Conservation (phyloP, 2,113 vertebrate species). For the Hipposideros armiger region DNA sequence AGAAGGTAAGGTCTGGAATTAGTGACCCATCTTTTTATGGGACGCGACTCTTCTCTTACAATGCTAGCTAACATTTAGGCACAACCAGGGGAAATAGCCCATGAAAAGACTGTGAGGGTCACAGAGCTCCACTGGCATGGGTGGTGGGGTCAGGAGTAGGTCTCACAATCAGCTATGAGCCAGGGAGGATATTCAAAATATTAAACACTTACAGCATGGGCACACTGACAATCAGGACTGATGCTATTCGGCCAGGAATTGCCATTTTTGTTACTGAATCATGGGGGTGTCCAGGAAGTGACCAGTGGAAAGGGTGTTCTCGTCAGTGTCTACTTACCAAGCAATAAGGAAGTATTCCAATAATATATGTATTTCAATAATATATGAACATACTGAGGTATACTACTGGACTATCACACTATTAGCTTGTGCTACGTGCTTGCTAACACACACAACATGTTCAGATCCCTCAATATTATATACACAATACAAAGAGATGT, state of each 20-base stretch:
- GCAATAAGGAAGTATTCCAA: background rate
- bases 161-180: background rate
- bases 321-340: background rate
- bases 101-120: background rate
- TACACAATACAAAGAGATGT: background rate
- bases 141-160: background rate
- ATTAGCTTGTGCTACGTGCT: background rate
- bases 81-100: background rate
- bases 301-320: background rate
- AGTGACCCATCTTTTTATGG: background rate
- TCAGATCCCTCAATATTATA: background rate
- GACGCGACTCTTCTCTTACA: background rate
- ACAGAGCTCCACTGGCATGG: background rate
- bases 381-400: background rate
- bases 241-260: background rate
- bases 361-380: background rate
- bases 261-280: conserved; percentile 5
- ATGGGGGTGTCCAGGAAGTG: background rate
- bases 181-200: background rate
- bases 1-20: background rate
- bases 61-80: conserved; percentile 13
- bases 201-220: background rate
- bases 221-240: background rate
- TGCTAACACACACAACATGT: background rate
- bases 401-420: background rate